Evolutionary conservation across 2,888 invertebrate species (phyloP).

Genomic region (Loripinus fragilis): DNA sequence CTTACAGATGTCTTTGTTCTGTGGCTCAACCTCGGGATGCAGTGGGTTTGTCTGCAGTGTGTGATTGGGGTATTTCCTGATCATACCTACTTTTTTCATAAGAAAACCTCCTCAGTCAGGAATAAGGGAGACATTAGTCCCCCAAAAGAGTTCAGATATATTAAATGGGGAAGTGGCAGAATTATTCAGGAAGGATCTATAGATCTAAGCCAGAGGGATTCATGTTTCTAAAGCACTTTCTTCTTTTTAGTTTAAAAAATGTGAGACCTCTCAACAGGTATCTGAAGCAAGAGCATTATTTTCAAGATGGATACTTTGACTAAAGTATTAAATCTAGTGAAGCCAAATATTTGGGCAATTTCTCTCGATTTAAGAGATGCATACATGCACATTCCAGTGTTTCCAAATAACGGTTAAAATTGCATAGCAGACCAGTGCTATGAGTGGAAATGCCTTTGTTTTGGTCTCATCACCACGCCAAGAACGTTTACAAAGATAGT

Average conservation of each 20-base stretch:
- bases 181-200: slow-evolving; percentile 36
- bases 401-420: slow-evolving; percentile 25
- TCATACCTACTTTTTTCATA: slow-evolving; percentile 38
- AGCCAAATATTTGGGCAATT: slow-evolving; percentile 36
- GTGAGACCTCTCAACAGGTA: slow-evolving; percentile 47
- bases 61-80: too few relatives aligned
- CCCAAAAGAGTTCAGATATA: slow-evolving; percentile 20
- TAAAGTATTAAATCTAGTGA: slow-evolving; percentile 35
- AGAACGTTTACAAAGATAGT: slow-evolving; percentile 28
- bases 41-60: too few relatives aligned
- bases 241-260: slow-evolving; percentile 45
- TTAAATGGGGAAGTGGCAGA: slow-evolving; percentile 35
- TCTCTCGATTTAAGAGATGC: slow-evolving; percentile 37
- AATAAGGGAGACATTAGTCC: slow-evolving; percentile 24
- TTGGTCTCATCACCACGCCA: slow-evolving; percentile 20
- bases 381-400: slow-evolving; percentile 39
- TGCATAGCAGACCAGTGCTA: slow-evolving; percentile 16
- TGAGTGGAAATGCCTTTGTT: slow-evolving; percentile 1
- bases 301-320: slow-evolving; percentile 52
- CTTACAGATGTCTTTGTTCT: too few relatives aligned
- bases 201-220: slow-evolving; percentile 22
- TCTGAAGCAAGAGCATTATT: slow-evolving; percentile 33
- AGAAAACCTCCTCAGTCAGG: slow-evolving; percentile 34
- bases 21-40: too few relatives aligned
- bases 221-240: slow-evolving; percentile 45